Conservation (phyloP, 2,888 invertebrate genomes). For the Pristionchus entomophagus region DNA sequence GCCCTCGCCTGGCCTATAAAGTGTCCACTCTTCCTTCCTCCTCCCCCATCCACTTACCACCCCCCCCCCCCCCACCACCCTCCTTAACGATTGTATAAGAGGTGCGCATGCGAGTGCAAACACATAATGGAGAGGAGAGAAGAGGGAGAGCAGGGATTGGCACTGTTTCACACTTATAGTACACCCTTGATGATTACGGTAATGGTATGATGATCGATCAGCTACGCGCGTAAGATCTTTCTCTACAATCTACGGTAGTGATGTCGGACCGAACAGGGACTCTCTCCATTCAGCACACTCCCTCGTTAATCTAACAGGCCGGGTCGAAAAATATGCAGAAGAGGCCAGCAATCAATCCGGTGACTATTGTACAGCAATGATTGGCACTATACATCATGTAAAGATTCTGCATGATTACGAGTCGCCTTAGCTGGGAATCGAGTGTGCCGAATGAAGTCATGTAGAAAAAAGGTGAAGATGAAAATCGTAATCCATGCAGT, state of each 20-base stretch:
- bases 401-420: neutral
- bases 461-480: neutral
- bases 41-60: neutral
- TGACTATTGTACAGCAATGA: neutral
- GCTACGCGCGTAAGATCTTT: too few species aligned
- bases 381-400: neutral
- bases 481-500: too few species aligned
- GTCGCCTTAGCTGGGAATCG: neutral
- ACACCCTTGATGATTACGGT: too few species aligned
- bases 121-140: neutral
- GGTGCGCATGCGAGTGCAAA: constrained; percentile 13
- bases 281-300: too few species aligned
- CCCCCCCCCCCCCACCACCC: neutral
- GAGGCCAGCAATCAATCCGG: neutral
- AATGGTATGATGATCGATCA: too few species aligned
- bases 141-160: neutral
- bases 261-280: neutral
- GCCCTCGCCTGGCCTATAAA: neutral
- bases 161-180: neutral
- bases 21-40: neutral
- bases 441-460: neutral
- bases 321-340: neutral
- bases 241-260: neutral
- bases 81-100: constrained; percentile 30
- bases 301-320: neutral